A percentile compares a stretch with the other conserved stretches of the same genome.
Conservation (phyloP, 2,888 invertebrate genomes). For the Pantelozetes paolii region DNA sequence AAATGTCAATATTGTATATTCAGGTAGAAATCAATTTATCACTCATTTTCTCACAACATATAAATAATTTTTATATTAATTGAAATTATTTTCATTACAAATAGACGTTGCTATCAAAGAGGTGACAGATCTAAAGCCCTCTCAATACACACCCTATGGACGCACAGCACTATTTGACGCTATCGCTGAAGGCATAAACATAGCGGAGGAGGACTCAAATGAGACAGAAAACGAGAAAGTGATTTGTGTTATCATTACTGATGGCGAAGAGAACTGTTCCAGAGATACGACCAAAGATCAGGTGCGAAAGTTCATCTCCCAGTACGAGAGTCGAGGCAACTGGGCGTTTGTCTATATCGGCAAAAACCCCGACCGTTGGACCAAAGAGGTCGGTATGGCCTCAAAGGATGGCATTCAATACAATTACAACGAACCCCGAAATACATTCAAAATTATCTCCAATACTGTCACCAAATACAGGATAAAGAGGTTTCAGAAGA, state of each 20-base stretch:
- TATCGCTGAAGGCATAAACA: background rate
- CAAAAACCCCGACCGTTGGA: slow-evolving; percentile 31
- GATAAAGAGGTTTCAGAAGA: background rate
- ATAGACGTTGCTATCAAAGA: background rate
- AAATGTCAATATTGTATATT: slow-evolving; percentile 31
- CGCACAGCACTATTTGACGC: slow-evolving; percentile 31
- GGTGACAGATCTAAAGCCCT: slow-evolving; percentile 11
- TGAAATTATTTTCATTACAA: background rate
- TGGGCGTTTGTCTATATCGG: slow-evolving; percentile 31
- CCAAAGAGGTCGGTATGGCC: slow-evolving; percentile 17
- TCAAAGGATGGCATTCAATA: background rate
- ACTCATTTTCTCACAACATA: background rate
- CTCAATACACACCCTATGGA: background rate
- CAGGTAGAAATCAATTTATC: slow-evolving; percentile 1
- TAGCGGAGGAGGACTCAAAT: background rate
- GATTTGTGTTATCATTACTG: slow-evolving; percentile 23
- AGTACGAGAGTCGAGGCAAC: slow-evolving; percentile 22
- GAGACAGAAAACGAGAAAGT: slow-evolving; percentile 8
- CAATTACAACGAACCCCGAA: slow-evolving; percentile 18
- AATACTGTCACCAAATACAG: slow-evolving; percentile 15
- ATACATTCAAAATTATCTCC: slow-evolving; percentile 4
- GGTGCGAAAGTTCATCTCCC: background rate
- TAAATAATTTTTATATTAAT: background rate
- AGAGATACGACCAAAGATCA: slow-evolving; percentile 19
- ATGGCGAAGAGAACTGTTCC: slow-evolving; percentile 31